A percentile compares a stretch with the other conserved stretches of the same genome.
These are phyloP conservation scores for Engraulis encrasicolus DNA, from an alignment of 2,113 vertebrate species.

Conservation along the genomic window DNA sequence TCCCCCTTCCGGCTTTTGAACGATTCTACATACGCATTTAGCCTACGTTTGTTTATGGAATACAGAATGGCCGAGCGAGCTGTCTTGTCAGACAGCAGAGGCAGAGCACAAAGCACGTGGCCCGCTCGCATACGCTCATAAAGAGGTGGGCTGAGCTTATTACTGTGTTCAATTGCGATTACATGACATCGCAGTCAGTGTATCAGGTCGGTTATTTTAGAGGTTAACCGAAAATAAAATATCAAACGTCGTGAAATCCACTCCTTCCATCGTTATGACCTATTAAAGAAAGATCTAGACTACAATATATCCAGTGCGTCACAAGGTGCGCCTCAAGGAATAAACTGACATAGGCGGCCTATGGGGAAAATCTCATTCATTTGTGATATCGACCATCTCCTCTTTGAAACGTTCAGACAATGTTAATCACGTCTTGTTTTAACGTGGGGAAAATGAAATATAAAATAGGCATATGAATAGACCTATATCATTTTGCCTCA, in stretches of 20 bases:
- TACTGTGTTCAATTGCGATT: not conserved
- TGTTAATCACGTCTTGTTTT: no score
- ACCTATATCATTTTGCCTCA: no score
- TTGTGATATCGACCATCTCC: no score
- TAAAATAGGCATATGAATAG: no score
- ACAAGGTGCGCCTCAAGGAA: no score
- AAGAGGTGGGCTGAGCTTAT: not conserved
- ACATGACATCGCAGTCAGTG: not conserved
- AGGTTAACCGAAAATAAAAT: not conserved
- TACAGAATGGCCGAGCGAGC: constrained; percentile 3
- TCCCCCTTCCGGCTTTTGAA: not conserved
- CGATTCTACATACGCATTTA: constrained; percentile 7
- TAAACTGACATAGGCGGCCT: no score
- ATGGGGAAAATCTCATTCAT: no score
- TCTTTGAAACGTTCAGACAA: no score
- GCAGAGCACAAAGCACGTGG: not conserved
- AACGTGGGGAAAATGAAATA: no score
- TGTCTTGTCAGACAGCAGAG: constrained; percentile 1
- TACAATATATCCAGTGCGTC: no score
- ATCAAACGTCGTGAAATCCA: not conserved
- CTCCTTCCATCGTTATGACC: no score
- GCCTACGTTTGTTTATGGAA: constrained; percentile 9
- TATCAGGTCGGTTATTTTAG: not conserved
- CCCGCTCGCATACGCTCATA: not conserved
- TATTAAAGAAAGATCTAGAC: no score